Evolutionary conservation across 2,797 vertebrate genomes (phyloP), one percentile per base, ranked within the genome.

Genomic region (Mastacembelus armatus): DNA sequence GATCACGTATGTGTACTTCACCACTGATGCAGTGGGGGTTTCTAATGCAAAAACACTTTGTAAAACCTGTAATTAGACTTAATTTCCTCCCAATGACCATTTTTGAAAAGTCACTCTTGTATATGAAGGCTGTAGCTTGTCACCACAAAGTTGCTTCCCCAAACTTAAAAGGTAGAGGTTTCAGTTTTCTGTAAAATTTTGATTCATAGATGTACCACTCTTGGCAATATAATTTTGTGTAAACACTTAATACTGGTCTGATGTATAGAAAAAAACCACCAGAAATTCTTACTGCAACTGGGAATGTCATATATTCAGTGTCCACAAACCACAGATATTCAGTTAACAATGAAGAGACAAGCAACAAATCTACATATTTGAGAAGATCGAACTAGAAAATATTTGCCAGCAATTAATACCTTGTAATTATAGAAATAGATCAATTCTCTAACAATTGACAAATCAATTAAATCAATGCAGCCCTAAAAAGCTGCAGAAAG

Each of bases 81-180:
- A 42, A 4, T 4, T 29, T 54, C n/a, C 18, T 4, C 14, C 5
- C 24, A n/a, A 39, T 4, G 40, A n/a, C n/a, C 16, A 8, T 55
- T 30, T 12, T 7, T 33, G 2, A 43, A 27, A 27, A 47, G 12
- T 21, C 19, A 11, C 7, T 51, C 63, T 10, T 12, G 24, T 51
- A 21, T 39, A 24, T 12, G 7, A 38, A 57, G 4, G n/a, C n/a
- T n/a, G n/a, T n/a, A n/a, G 42, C n/a, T 32, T 48, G 18, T 39
- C 62, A 71, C n/a, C 24, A 10, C 35, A 63, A 45, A 58, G 40
- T 12, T 18, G 32, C 27, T 22, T 3, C n/a, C 9, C 12, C n/a
- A 33, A 40, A 22, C n/a, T 36, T 26, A 71, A 14, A 55, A 44
- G 59, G 63, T 29, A 24, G 30, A 18, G 22, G 18, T 39, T 58